phyloP scores from a whole-genome alignment of 1,140 invertebrate species.

The Cardiocondyla obscurior region DNA sequence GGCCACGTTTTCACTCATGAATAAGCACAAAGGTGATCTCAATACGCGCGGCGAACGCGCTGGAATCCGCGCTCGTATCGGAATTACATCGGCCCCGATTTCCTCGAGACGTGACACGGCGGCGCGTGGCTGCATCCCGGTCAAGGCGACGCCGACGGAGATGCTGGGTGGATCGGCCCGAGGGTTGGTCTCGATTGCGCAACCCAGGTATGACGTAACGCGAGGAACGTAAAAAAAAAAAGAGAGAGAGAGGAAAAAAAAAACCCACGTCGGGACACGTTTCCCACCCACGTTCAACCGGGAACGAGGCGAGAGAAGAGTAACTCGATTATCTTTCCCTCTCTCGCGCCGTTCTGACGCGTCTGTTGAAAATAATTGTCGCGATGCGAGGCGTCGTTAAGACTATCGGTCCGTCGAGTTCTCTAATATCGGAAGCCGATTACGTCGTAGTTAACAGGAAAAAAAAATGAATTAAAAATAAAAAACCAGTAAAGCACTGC shows the following conservation, averaged over 20 bases:
- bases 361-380: background rate
- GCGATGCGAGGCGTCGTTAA: background rate
- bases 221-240: background rate
- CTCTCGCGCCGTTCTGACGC: background rate
- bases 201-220: constrained; percentile 26
- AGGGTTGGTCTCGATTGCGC: constrained; percentile 22
- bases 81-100: constrained; percentile 18
- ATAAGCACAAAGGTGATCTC: background rate
- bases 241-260: background rate
- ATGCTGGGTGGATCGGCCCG: background rate
- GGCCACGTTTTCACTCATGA: background rate
- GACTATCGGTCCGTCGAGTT: too few species aligned
- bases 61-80: constrained; percentile 17
- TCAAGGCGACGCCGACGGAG: constrained; percentile 7
- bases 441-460: background rate
- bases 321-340: background rate
- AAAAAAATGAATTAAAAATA: too few species aligned
- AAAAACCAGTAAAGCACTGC: too few species aligned
- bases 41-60: background rate
- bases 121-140: background rate
- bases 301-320: background rate
- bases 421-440: too few species aligned
- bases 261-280: background rate
- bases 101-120: background rate
- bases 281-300: background rate